Conservation (phyloP, 2,888 invertebrate species). For the Labia minor region DNA sequence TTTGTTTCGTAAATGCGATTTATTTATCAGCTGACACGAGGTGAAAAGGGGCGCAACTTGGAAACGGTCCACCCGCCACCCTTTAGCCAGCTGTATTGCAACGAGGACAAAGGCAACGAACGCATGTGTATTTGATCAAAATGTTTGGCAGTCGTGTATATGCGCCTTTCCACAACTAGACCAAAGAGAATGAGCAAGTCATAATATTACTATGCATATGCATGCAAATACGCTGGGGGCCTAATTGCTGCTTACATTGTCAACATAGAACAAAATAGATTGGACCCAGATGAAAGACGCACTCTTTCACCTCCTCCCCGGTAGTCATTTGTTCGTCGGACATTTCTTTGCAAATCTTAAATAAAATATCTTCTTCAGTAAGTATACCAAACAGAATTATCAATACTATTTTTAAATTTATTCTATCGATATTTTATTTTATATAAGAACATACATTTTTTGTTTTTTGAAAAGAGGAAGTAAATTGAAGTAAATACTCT, state of each 20-base stretch:
- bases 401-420: too few relatives aligned
- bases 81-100: not conserved
- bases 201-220: slow-evolving; percentile 13
- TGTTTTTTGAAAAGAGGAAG: too few relatives aligned
- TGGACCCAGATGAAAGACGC: not conserved
- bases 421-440: too few relatives aligned
- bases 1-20: slow-evolving; percentile 3
- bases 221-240: slow-evolving; percentile 5
- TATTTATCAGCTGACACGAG: not conserved
- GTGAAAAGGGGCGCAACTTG: not conserved
- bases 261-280: slow-evolving; percentile 4
- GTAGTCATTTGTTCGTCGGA: not conserved
- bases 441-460: too few relatives aligned
- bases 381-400: too few relatives aligned
- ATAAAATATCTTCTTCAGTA: too few relatives aligned
- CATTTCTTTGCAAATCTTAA: too few relatives aligned
- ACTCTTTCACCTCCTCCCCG: not conserved
- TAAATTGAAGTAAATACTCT: too few relatives aligned
- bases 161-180: slow-evolving; percentile 4
- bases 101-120: not conserved
- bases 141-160: slow-evolving; percentile 9
- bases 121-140: not conserved
- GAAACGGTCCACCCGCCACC: not conserved
- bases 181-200: slow-evolving; percentile 13
- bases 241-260: slow-evolving; percentile 9